Base-by-base conservation (phyloP, 2,888 invertebrate genomes). In the Neoascia interrupta region DNA sequence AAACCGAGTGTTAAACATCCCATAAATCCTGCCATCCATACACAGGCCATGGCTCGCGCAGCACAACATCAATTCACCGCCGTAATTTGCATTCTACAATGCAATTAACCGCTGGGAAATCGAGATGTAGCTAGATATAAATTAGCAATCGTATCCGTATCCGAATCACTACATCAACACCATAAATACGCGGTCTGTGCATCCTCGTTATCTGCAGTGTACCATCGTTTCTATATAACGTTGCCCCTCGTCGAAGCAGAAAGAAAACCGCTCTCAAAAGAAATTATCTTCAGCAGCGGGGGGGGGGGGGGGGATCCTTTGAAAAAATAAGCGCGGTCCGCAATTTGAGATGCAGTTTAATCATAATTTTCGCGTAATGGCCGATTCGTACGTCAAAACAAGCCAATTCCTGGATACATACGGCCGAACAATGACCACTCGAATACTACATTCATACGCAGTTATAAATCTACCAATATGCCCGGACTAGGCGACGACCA, bases 311-410 rank as follows among this genome's bases (percentile, higher is more conserved):
- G 51, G 63, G 10, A 19, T 18, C 28, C 37, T 36, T 54, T 34
- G 34, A n/a, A 10, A 13, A n/a, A n/a, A n/a, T n/a, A n/a, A n/a
- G 28, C 18, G 58, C 19, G 58, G 31, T 23, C 37, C 45, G 49
- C 72, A 66, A 66, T 79, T 79, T 60, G 66, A 79, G 68, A 69
- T 69, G 69, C 74, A 75, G 69, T 75, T 75, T 75, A 75, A 75
- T 75, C 74, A 75, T 75, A 75, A 75, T 75, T 79, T 79, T 79
- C 79, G 36, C 54, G 68, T 79, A 79, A 79, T 79, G 73, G 79
- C 47, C 73, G 61, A 79, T 79, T 79, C 79, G 73, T 56, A 79
- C 49, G 79, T 79, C 79, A 79, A 68, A 79, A 79, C 73, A 79
- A 79, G 68, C 61, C 79, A 61, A 79, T 79, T 79, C 66, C 61